These are phyloP conservation scores for Drosophila picticornis DNA, from an alignment of 2,888 invertebrate genomes.

Conservation along the genomic window DNA sequence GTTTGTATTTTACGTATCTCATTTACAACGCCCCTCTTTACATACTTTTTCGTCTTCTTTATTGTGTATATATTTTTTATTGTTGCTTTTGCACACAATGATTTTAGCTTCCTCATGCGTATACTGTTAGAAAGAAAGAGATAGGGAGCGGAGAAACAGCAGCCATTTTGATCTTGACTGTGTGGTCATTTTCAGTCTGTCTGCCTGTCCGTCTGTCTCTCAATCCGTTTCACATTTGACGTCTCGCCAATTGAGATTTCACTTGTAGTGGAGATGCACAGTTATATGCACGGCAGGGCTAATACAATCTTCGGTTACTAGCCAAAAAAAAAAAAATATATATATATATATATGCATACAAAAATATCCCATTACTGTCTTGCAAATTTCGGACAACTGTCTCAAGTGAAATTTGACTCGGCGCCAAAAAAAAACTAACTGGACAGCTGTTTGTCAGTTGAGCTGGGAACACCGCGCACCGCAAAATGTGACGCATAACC, in stretches of 20 bases:
- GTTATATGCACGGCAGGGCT: constrained; percentile 32
- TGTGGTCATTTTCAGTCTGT: constrained; percentile 29
- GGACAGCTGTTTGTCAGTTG: constrained; percentile 43
- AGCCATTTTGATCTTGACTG: constrained; percentile 55
- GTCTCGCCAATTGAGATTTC: constrained; percentile 42
- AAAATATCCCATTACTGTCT: constrained; percentile 55
- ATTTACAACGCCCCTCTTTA: constrained; percentile 11
- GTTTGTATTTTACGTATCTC: constrained; percentile 29
- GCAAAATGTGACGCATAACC: constrained; percentile 34
- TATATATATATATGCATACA: neutral
- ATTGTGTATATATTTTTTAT: constrained; percentile 34
- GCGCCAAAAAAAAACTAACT: constrained; percentile 15
- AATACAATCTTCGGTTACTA: constrained; percentile 26
- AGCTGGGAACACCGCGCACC: constrained; percentile 3
- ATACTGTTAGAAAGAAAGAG: constrained; percentile 17
- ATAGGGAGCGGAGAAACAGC: constrained; percentile 2
- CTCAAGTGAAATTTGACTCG: constrained; percentile 65
- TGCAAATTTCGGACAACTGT: constrained; percentile 43
- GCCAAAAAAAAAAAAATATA: constrained; percentile 7
- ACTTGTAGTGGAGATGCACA: constrained; percentile 50
- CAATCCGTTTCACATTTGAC: constrained; percentile 40
- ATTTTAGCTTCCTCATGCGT: constrained; percentile 36
- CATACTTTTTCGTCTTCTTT: constrained; percentile 31
- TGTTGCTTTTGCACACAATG: constrained; percentile 27
- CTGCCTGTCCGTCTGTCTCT: constrained; percentile 5